A percentile compares a stretch with the other conserved stretches of the same genome.
These are phyloP conservation scores for Gonatopus flavifemur DNA, from an alignment of 1,140 invertebrate species.

Conservation along the genomic window DNA sequence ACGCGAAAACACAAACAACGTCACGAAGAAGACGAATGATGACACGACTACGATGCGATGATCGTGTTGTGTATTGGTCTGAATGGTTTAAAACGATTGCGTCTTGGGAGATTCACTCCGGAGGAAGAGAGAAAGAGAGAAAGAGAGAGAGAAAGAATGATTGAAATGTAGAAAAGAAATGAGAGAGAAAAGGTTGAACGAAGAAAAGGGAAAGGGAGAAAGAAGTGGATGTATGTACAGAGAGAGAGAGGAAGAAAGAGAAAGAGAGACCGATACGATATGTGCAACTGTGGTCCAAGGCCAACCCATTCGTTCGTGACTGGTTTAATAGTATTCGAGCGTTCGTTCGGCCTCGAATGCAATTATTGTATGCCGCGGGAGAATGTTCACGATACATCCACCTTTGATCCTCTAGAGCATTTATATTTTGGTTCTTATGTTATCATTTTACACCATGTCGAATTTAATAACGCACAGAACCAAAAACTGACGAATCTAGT, in stretches of 20 bases:
- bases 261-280: constrained; percentile 37
- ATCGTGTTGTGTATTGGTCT: no score
- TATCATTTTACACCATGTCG: no score
- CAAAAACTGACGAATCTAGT: no score
- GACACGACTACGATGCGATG: no score
- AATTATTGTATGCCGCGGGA: constrained; percentile 46
- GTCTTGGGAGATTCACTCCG: no score
- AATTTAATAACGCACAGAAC: no score
- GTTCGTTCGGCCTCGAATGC: constrained; percentile 36
- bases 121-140: not conserved
- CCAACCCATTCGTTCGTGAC: constrained; percentile 49
- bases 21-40: no score
- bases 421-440: no score
- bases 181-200: not conserved
- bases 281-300: constrained; percentile 50
- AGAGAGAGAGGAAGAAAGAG: constrained; percentile 21
- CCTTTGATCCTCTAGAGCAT: constrained; percentile 32
- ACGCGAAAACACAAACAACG: no score
- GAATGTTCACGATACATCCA: constrained; percentile 42
- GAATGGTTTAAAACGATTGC: no score
- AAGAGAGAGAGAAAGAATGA: not conserved
- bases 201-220: not conserved
- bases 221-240: not conserved
- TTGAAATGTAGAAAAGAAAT: not conserved
- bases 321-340: constrained; percentile 48